These are phyloP conservation scores for Pachyrhynchus sulphureomaculatus DNA, from an alignment of 1,140 invertebrate species.

Conservation along the genomic window DNA sequence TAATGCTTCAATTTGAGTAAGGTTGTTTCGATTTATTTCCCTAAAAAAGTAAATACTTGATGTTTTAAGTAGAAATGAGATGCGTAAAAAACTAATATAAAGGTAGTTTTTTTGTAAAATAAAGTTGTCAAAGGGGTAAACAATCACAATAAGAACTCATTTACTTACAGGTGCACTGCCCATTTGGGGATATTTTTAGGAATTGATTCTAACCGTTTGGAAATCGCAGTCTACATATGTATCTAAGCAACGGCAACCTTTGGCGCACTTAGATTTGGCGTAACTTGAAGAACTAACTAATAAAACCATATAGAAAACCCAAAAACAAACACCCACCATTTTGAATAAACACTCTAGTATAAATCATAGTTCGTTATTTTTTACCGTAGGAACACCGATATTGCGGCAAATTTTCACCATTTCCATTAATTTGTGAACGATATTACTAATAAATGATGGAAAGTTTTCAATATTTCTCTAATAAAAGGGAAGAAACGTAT, in stretches of 20 bases:
- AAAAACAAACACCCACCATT: conserved; percentile 51
- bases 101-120: no score
- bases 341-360: conserved; percentile 45
- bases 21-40: conserved; percentile 80
- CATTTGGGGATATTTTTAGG: conserved; percentile 60
- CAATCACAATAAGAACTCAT: no score
- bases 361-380: conserved; percentile 42
- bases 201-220: conserved; percentile 58
- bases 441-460: background rate
- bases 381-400: conserved; percentile 20
- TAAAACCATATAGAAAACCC: conserved; percentile 43
- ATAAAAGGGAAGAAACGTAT: conserved; percentile 15
- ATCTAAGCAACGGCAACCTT: conserved; percentile 60
- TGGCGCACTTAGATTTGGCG: conserved; percentile 56
- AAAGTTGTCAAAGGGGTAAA: no score
- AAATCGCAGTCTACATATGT: conserved; percentile 61
- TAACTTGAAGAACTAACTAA: conserved; percentile 37
- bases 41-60: no score
- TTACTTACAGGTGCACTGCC: conserved; percentile 62
- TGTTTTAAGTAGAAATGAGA: no score
- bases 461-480: conserved; percentile 13
- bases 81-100: no score
- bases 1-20: conserved; percentile 74
- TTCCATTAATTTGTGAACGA: conserved; percentile 9
- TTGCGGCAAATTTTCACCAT: background rate